Conservation (phyloP, 2,888 invertebrate genomes). For the Drymonia ruficornis region DNA sequence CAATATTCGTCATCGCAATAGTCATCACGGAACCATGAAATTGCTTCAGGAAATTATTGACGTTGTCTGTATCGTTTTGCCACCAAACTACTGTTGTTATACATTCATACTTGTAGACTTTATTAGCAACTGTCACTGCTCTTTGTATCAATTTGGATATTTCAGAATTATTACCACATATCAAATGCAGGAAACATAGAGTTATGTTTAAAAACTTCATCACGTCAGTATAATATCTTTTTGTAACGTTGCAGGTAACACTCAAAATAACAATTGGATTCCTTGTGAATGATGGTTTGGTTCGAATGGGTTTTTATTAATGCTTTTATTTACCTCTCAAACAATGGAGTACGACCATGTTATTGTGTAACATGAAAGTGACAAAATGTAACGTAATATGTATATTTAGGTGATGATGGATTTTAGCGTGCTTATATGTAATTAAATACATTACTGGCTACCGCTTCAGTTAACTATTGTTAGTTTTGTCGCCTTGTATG, state of each 20-base stretch:
- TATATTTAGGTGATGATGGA: not conserved
- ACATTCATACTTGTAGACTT: slow-evolving; percentile 38
- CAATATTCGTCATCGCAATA: slow-evolving; percentile 24
- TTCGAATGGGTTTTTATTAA: not conserved
- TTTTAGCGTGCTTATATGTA: not conserved
- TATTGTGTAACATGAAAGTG: not conserved
- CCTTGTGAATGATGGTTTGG: not conserved
- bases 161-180: slow-evolving; percentile 6
- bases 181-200: slow-evolving; percentile 8
- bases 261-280: not conserved
- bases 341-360: not conserved
- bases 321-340: not conserved
- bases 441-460: not conserved
- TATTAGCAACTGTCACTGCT: slow-evolving; percentile 45
- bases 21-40: slow-evolving; percentile 45
- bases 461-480: not conserved
- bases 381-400: slow-evolving; percentile 1
- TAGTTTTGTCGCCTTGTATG: not conserved
- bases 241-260: not conserved
- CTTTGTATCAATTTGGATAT: slow-evolving; percentile 33
- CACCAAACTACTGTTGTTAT: slow-evolving; percentile 52
- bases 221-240: not conserved
- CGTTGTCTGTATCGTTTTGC: slow-evolving; percentile 25
- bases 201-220: not conserved
- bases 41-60: slow-evolving; percentile 41